A percentile compares a stretch with the other conserved stretches of the same genome.
Conservation (phyloP, 1,140 invertebrate genomes). For the Lepeophtheirus salmonis region DNA sequence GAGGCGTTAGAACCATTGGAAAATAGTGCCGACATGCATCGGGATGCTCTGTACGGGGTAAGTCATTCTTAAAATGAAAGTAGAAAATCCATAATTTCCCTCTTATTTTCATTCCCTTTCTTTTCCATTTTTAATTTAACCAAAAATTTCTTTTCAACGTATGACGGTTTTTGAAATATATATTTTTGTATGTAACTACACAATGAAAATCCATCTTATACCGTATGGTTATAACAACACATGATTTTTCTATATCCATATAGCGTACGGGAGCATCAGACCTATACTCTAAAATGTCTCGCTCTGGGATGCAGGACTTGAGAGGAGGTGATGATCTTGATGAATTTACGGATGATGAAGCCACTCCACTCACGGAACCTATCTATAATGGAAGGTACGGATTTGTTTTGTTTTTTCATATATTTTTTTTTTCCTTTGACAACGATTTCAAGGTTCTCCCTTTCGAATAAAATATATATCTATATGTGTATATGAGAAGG, state of each 20-base stretch:
- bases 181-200: not conserved
- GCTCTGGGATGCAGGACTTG: not conserved
- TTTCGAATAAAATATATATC: constrained; percentile 8
- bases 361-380: constrained; percentile 50
- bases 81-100: not conserved
- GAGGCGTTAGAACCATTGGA: too few relatives aligned
- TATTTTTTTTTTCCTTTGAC: too few relatives aligned
- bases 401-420: too few relatives aligned
- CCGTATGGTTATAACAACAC: not conserved
- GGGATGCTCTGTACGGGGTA: not conserved
- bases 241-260: not conserved
- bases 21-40: not conserved
- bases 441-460: too few relatives aligned
- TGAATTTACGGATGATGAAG: constrained; percentile 61
- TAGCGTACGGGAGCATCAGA: constrained; percentile 7
- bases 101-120: not conserved
- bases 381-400: constrained; percentile 65
- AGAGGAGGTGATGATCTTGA: constrained; percentile 32
- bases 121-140: not conserved
- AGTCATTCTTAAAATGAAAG: not conserved
- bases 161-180: not conserved
- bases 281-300: constrained; percentile 3
- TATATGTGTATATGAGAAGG: not conserved
- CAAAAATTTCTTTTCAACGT: not conserved
- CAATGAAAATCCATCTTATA: not conserved